Percentiles rank a stretch among this genome's conserved stretches.
Evolutionary conservation across 2,888 invertebrate genomes (phyloP).

Genomic region (Sussaba pulchella): DNA sequence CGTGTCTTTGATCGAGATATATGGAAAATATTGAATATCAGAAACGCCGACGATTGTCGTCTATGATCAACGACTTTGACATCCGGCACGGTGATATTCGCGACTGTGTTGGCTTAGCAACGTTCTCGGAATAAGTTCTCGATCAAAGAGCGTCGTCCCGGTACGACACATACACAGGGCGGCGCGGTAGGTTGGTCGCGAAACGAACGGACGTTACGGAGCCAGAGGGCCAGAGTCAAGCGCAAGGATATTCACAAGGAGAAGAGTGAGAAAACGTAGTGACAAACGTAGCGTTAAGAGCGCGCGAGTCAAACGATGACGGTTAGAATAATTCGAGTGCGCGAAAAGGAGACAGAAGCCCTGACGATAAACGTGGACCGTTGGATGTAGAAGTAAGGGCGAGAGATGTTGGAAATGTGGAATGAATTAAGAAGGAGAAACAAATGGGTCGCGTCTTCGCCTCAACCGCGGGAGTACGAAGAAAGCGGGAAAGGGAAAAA

Average conservation of each 20-base stretch:
- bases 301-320: neutral
- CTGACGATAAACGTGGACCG: neutral
- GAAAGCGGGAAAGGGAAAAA: conserved; percentile 9
- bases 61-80: conserved; percentile 7
- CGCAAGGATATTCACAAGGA: no score
- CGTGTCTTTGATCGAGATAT: no score
- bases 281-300: conserved; percentile 7
- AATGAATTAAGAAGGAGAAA: conserved; percentile 67
- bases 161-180: conserved; percentile 1
- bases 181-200: conserved; percentile 28
- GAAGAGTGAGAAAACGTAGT: conserved; percentile 2
- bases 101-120: conserved; percentile 7
- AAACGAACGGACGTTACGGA: conserved; percentile 11
- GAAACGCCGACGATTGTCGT: neutral
- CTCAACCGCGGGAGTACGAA: conserved; percentile 70
- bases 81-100: neutral
- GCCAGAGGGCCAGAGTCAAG: no score
- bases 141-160: conserved; percentile 53
- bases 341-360: conserved; percentile 41
- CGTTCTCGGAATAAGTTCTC: conserved; percentile 69
- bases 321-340: conserved; percentile 22
- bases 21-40: neutral
- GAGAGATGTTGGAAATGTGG: conserved; percentile 50
- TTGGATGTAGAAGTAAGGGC: conserved; percentile 5
- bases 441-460: conserved; percentile 72